Evolutionary conservation across 2,797 vertebrate genomes (phyloP), one percentile per base, ranked within the genome.

Genomic region (Podargus strigoides): DNA sequence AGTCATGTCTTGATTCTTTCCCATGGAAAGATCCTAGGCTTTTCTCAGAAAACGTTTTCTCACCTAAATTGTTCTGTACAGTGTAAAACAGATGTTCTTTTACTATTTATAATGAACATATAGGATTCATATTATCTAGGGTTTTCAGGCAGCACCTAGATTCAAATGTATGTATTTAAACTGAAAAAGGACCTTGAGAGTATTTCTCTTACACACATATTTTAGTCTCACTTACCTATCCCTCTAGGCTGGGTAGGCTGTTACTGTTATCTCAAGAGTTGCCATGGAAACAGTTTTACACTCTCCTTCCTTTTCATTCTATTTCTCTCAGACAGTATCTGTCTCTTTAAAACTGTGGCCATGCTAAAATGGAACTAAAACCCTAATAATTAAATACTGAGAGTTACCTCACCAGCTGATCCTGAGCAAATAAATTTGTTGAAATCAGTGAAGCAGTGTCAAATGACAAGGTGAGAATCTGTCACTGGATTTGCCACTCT

Each of bases 231-330:
- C 79, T 96, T 93, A 96, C 95, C 90, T 97, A 89, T 92, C 79
- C 94, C 94, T 96, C 80, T 85, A 89, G 97, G 94, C 95, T 95
- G 90, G 92, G 87, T 95, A 97, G 89, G 85, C 82, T 81, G 94
- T 95, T 94, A 91, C 85, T 86, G 85, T 97, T 97, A 97, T 84
- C 95, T 88, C 85, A 82, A 81, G 91, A 67, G 97, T 98, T 98
- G 87, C 97, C 82, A 98, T 98, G 94, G 98, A 97, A 98, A 98
- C 97, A 47, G 60, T 94, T 95, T 96, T 95, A 93, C 60, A 47
- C 87, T 93, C 37, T 93, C 86, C 64, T 96, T 93, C 67, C 58
- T 93, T 90, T 96, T 92, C 91, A 74, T 12, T n/a, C 74, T 96
- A 67, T 83, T 97, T 96, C 95, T 94, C 84, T 80, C 80, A 93